Conservation (phyloP, 2,888 invertebrate species). For the Falcaria lacertinaria region DNA sequence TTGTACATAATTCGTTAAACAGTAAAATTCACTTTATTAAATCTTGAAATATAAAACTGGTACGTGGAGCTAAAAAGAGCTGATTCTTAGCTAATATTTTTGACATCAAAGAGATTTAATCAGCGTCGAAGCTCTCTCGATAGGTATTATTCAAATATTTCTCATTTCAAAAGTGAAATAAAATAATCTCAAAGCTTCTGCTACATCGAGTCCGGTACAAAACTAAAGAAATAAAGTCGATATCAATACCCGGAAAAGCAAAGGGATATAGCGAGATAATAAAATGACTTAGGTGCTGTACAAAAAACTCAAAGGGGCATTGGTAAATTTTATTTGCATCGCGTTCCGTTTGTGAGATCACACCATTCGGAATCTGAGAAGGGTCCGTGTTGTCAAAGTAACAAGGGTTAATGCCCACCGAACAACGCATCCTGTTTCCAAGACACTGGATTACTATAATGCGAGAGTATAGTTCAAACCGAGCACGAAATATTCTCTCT, state of each 20-base stretch:
- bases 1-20: no score
- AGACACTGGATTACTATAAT: slow-evolving; percentile 47
- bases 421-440: slow-evolving; percentile 47
- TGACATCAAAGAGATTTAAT: no score
- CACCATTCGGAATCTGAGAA: slow-evolving; percentile 53
- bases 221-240: slow-evolving; percentile 8
- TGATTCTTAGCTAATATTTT: no score
- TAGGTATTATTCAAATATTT: not conserved
- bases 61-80: no score
- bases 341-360: slow-evolving; percentile 36
- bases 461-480: slow-evolving; percentile 34
- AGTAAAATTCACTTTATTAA: no score
- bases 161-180: not conserved
- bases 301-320: slow-evolving; percentile 37
- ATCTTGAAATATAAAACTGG: no score
- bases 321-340: slow-evolving; percentile 52
- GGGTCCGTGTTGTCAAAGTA: slow-evolving; percentile 60
- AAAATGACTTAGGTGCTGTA: slow-evolving; percentile 16
- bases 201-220: not conserved
- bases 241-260: slow-evolving; percentile 11
- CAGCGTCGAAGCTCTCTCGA: not conserved
- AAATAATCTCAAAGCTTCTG: not conserved
- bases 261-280: slow-evolving; percentile 23
- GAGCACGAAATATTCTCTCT: slow-evolving; percentile 16
- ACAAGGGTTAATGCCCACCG: slow-evolving; percentile 61